Base-by-base conservation (phyloP, 2,797 vertebrate species). In the Pelodytes ibericus region DNA sequence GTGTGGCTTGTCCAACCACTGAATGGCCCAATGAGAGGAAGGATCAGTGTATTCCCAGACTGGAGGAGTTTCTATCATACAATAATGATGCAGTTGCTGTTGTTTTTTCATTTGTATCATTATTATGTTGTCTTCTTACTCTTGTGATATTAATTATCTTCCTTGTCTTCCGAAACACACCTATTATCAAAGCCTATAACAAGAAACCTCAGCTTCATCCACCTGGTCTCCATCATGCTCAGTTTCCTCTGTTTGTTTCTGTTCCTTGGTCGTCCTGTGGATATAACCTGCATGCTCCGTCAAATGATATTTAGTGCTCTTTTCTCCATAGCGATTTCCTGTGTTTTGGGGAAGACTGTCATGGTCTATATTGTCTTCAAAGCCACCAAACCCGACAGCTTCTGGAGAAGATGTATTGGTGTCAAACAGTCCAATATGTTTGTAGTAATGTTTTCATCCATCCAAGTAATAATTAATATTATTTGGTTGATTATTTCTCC, bases 321-420 rank as follows among this genome's bases (percentile, higher is more conserved):
- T 5, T 81, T 81, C 51, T 62, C 75, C 22, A 58, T 81, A 33
- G 49, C 67, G 41, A 58, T 81, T 68, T 81, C 44, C 22, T 80
- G 60, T 0, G 26, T 85, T 13, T 73, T 84, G 67, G 81, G 81
- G 16, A 82, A 83, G 80, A 85, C 80, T 7, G 71, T 82, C n/a
- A 80, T 73, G 2, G 83, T 82, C 29, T 71, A 71, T 16, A 3
- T 83, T 18, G 83, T 82, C 33, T 85, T 85, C 58, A 82, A 75
- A 31, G 76, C 56, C 33, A 73, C 61, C 5, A 33, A 2, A 16
- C 15, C 61, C 2, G 26, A 66, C 26, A 72, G 80, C 39, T 44
- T 27, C 9, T 56, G 75, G 31, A 79, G 63, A 31, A 74, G 36
- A 65, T 79, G 77, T 63, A 10, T 79, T 2, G 71, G 77, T 9